Conservation (phyloP, 2,113 vertebrate species). For the Vulpes vulpes region DNA sequence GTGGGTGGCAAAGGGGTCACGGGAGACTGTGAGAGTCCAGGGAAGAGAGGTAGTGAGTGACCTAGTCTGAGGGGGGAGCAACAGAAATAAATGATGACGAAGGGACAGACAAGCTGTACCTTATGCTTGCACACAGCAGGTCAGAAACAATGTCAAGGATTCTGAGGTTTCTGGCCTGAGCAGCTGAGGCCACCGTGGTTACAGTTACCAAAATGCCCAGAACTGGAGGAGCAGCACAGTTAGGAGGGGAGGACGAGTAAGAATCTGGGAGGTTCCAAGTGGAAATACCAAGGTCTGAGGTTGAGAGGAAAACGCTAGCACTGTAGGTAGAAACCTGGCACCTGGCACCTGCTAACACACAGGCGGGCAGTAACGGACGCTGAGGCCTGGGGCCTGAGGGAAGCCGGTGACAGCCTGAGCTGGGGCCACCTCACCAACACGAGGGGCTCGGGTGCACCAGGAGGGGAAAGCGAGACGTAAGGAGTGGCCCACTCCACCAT, state of each 20-base stretch:
- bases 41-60: neutral
- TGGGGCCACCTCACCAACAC: neutral
- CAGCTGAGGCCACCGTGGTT: neutral
- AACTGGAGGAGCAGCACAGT: neutral
- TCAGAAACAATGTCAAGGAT: neutral
- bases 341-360: neutral
- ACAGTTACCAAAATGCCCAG: neutral
- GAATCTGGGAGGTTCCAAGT: neutral
- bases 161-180: neutral
- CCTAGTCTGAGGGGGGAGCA: rapidly evolving
- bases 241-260: neutral
- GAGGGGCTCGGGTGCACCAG: neutral
- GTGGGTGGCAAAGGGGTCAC: neutral
- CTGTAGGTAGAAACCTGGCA: neutral
- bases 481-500: neutral
- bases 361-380: neutral
- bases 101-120: neutral
- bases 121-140: neutral
- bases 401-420: neutral
- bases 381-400: neutral
- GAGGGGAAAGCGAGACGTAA: neutral
- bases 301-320: neutral
- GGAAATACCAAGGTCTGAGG: neutral
- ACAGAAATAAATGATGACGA: neutral
- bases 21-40: neutral